A percentile compares a stretch with the other conserved stretches of the same genome.
Conservation (phyloP, 2,113 vertebrate genomes). For the Phocoena sinus region DNA sequence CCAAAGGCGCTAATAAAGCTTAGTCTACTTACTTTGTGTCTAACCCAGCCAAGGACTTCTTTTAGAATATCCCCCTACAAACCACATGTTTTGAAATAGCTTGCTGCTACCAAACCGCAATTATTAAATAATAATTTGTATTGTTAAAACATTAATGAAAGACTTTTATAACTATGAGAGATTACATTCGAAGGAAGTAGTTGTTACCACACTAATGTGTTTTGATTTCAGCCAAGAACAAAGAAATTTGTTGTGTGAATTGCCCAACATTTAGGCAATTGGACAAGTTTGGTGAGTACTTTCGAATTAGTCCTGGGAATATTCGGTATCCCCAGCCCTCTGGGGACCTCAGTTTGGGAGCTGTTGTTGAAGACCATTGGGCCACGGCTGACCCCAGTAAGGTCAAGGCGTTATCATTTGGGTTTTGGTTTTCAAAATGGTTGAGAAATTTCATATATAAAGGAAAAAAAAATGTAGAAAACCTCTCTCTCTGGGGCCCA, state of each 20-base stretch:
- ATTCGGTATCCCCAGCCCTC: neutral
- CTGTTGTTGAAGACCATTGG: neutral
- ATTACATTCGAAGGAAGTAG: neutral
- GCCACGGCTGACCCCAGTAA: neutral
- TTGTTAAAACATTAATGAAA: constrained; percentile 46
- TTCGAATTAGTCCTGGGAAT: neutral
- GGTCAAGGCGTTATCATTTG: neutral
- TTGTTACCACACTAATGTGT: constrained; percentile 4
- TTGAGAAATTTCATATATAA: neutral
- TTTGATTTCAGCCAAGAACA: constrained; percentile 29
- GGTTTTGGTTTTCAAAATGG: constrained; percentile 4
- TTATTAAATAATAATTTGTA: constrained; percentile 39
- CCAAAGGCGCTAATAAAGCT: neutral
- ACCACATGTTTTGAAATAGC: constrained; percentile 52
- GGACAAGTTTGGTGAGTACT: neutral
- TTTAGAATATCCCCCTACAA: neutral
- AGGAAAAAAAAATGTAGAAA: neutral
- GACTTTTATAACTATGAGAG: neutral
- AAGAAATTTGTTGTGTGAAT: neutral
- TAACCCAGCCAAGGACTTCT: neutral
- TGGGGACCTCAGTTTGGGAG: neutral
- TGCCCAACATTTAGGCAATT: neutral
- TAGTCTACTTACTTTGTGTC: neutral
- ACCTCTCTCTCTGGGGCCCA: neutral
- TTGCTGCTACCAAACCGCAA: constrained; percentile 4